A percentile compares a stretch with the other conserved stretches of the same genome.
These are phyloP conservation scores for Arge pagana DNA, from an alignment of 2,888 invertebrate genomes.

Conservation along the genomic window DNA sequence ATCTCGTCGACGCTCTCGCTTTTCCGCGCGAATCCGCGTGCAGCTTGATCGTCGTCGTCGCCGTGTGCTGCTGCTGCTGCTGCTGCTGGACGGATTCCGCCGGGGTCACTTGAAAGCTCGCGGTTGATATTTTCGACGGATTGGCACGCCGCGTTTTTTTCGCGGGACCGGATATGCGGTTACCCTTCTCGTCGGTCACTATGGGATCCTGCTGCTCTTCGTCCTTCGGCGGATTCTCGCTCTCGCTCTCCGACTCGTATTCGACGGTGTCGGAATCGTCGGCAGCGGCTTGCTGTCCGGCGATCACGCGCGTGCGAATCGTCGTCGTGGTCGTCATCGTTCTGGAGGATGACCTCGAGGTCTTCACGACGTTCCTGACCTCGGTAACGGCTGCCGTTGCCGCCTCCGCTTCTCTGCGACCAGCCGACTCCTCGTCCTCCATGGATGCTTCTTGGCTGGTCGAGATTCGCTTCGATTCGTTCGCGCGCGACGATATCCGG, in stretches of 20 bases:
- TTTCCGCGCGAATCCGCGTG: conserved; percentile 50
- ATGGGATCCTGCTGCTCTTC: conserved; percentile 31
- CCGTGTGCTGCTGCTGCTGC: conserved; percentile 34
- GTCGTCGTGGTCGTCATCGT: conserved; percentile 27
- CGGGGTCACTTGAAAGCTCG: conserved; percentile 21
- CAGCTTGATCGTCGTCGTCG: conserved; percentile 44
- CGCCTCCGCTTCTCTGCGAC: too few relatives aligned
- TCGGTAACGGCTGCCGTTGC: conserved; percentile 35
- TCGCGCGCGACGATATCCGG: neutral
- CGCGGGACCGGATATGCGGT: conserved; percentile 29
- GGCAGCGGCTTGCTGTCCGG: conserved; percentile 32
- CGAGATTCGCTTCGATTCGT: neutral
- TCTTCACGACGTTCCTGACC: conserved; percentile 30
- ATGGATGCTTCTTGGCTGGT: conserved; percentile 28
- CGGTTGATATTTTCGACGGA: conserved; percentile 21
- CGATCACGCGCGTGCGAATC: conserved; percentile 1
- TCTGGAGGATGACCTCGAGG: conserved; percentile 17
- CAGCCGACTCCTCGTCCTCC: conserved; percentile 55
- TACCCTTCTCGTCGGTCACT: conserved; percentile 35
- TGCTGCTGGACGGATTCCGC: conserved; percentile 22
- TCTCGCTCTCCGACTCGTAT: conserved; percentile 49
- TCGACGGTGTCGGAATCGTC: conserved; percentile 50
- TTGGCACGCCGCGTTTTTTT: neutral
- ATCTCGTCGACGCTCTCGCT: conserved; percentile 45
- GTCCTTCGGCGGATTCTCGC: conserved; percentile 49